Evolutionary conservation across 2,797 vertebrate species (phyloP).

Genomic region (Spea hammondii): DNA sequence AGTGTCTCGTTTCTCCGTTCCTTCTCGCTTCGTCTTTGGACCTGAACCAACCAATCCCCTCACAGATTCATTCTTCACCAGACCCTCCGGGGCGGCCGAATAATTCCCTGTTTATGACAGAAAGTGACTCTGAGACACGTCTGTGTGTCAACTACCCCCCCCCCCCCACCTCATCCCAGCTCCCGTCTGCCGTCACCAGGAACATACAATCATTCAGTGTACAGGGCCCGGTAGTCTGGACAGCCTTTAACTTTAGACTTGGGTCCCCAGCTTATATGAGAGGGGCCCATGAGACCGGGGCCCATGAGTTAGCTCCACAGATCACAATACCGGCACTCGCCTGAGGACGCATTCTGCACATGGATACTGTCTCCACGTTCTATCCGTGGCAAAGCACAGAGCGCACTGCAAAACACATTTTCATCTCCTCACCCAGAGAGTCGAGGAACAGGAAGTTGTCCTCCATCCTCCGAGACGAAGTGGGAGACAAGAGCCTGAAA

Average conservation of each 20-base stretch:
- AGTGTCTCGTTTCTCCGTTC: not conserved
- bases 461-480: constrained; percentile 6
- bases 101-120: not conserved
- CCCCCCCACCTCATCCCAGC: not conserved
- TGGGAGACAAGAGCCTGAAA: not conserved
- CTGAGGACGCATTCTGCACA: too few species aligned
- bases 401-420: too few species aligned
- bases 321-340: too few species aligned
- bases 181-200: too few species aligned
- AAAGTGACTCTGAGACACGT: not conserved
- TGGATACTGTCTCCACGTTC: too few species aligned
- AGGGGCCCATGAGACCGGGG: too few species aligned
- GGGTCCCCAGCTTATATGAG: too few species aligned
- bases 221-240: too few species aligned
- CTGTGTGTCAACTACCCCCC: not conserved
- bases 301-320: too few species aligned
- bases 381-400: too few species aligned
- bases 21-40: not conserved
- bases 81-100: not conserved
- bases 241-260: too few species aligned
- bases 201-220: too few species aligned
- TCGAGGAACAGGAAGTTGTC: constrained; percentile 20
- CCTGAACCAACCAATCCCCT: not conserved
- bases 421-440: constrained; percentile 9
- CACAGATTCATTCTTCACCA: not conserved